Evolutionary conservation across 2,888 invertebrate genomes (phyloP), one percentile per base, ranked within the genome.

Genomic region (Agrotis puta): DNA sequence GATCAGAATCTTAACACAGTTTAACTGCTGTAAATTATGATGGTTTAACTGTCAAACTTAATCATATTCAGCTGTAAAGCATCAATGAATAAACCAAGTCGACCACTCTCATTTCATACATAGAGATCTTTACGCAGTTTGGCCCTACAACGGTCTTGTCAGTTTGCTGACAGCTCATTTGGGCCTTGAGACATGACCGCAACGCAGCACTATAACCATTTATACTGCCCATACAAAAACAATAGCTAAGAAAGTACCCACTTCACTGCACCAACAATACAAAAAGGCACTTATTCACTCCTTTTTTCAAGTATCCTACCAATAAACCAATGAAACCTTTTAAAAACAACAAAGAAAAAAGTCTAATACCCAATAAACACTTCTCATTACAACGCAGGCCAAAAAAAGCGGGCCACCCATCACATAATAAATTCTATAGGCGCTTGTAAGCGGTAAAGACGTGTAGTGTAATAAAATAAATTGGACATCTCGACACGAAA

Each of bases 381-480:
- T 68, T 79, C 67, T 81, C 76, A 85, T 82, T 86, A 86, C 81
- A 84, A 85, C 83, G 70, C 76, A 65, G 72, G 68, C 61, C 76
- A 72, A 79, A 83, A 86, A 72, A 79, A 78, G 56, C 74, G 63
- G 82, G 74, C 83, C 87, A 86, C 86, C 85, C 85, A 84, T 74
- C 74, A 72, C 69, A 58, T 82, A 87, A 87, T 85, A 83, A 83
- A 87, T 86, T 85, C 84, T 79, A 74, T 81, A 64, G 68, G 70
- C 74, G 77, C 77, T 83, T 83, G 83, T 84, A 83, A 85, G 82
- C 79, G 83, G 82, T 77, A 79, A 83, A 85, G 82, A 77, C 82
- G 82, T 77, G 79, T 70, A 65, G 79, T 80, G 86, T 81, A 82
- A 85, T 88, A 85, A 89, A 90, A 89, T 86, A 88, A 87, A 89